Evolutionary conservation across 2,113 vertebrate genomes (phyloP), one percentile per base, ranked within the genome.

Genomic region (Neotoma lepida): DNA sequence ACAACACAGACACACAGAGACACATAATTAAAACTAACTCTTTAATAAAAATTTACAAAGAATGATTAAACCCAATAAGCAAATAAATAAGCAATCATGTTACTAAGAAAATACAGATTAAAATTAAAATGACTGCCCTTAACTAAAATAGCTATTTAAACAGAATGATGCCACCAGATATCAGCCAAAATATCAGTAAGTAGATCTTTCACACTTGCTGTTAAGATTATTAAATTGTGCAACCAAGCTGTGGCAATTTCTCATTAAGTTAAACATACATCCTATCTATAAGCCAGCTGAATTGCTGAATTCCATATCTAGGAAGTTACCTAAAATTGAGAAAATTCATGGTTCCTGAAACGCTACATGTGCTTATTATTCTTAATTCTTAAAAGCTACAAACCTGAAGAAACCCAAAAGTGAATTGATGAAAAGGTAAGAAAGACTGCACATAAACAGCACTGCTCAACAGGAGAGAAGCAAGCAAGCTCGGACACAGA

Each of bases 251-350:
- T 82, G 14, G 81, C n/a, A 87, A 49, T 74, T 64, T 88, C 71
- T 88, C 41, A 74, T 78, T 20, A 91, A 91, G n/a, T 64, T 87
- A 86, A 82, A 84, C 61, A 86, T 35, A 73, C 1, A 71, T 26
- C 54, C 82, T 1, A 56, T 54, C 30, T 81, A 64, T 58, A 86
- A 86, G 35, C 28, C 56, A 86, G 58, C 81, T n/a, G n/a, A n/a
- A n/a, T n/a, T n/a, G n/a, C n/a, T n/a, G n/a, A 39, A 90, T 86
- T 92, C 22, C 41, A 64, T 70, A 90, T 58, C 81, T 51, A 81
- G 61, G 15, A 76, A 88, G 68, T 91, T 93, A 74, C 12, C 44
- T 73, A 90, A 74, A 39, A 92, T 28, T 74, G 44, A 54, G 46
- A 51, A 78, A 90, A 66, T 39, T 2, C 5, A 89, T n/a, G 13